phyloP scores from a whole-genome alignment of 2,797 vertebrate species.

The Aratinga solstitialis region DNA sequence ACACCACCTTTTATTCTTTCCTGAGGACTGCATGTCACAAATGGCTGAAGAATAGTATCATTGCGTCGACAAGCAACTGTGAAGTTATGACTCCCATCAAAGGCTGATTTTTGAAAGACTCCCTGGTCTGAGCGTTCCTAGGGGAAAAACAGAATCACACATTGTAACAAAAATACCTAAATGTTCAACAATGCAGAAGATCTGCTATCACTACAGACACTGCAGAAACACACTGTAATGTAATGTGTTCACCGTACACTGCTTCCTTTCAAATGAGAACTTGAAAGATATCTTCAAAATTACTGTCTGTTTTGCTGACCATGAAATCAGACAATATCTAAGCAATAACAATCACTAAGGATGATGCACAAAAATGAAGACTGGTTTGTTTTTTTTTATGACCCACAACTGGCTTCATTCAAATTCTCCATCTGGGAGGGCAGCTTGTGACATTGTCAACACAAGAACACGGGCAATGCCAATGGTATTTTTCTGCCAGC shows the following conservation, averaged over 20 bases:
- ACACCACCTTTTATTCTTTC: constrained; percentile 73
- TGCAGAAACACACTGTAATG: background rate
- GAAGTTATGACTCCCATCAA: constrained; percentile 65
- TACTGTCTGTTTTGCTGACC: background rate
- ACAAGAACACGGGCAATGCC: constrained; percentile 75
- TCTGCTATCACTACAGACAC: background rate
- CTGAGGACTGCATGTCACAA: constrained; percentile 39
- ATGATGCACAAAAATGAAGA: constrained; percentile 38
- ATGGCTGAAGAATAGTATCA: constrained; percentile 21
- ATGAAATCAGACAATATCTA: background rate
- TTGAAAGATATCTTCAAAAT: background rate
- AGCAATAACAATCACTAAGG: constrained; percentile 23
- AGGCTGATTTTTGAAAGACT: constrained; percentile 65
- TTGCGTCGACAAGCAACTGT: constrained; percentile 56
- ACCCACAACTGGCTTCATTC: constrained; percentile 76
- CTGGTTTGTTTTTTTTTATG: constrained; percentile 28
- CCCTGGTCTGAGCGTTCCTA: constrained; percentile 78
- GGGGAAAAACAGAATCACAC: constrained; percentile 45
- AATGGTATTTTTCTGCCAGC: constrained; percentile 80
- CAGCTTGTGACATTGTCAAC: constrained; percentile 80
- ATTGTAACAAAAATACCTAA: background rate
- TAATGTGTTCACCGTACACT: background rate
- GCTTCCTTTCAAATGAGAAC: background rate
- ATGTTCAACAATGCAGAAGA: background rate
- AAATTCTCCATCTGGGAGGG: constrained; percentile 80